A percentile compares a stretch with the other conserved stretches of the same genome.
phyloP scores from a whole-genome alignment of 92 coral and sea anemone species.

The Porites divaricata region DNA sequence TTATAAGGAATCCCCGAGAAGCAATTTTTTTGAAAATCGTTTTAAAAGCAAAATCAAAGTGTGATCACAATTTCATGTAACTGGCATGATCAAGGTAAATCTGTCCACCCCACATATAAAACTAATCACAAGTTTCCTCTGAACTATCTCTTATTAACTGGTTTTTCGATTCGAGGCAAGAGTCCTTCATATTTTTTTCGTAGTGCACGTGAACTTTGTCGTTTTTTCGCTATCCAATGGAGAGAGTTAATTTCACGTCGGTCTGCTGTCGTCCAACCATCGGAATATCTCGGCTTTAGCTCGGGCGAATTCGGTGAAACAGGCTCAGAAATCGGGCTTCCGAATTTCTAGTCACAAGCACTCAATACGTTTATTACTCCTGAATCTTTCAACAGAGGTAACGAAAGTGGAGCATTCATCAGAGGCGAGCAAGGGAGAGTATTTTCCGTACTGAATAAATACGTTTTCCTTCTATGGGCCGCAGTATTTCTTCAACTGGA shows the following conservation, averaged over 20 bases:
- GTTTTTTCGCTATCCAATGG: neutral
- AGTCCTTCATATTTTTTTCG: constrained; percentile 12
- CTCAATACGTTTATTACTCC: neutral
- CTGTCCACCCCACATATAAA: neutral
- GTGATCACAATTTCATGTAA: too few relatives aligned
- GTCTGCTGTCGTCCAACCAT: neutral
- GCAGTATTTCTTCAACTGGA: neutral
- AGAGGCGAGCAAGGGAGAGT: neutral
- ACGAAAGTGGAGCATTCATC: neutral
- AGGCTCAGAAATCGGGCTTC: neutral
- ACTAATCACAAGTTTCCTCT: neutral
- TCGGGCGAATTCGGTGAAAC: neutral
- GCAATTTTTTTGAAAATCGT: too few relatives aligned
- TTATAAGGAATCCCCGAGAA: too few relatives aligned
- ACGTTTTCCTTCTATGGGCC: neutral
- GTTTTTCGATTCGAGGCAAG: neutral
- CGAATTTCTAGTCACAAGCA: too few relatives aligned
- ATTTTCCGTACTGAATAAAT: neutral
- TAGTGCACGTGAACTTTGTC: neutral
- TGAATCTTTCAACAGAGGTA: constrained; percentile 1
- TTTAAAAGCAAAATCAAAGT: too few relatives aligned
- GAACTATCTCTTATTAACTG: neutral
- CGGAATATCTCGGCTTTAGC: neutral
- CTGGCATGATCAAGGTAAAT: too few relatives aligned
- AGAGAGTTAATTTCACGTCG: constrained; percentile 14